Base-by-base conservation (phyloP, 2,888 invertebrate genomes). In the Notocelia uddmanniana region DNA sequence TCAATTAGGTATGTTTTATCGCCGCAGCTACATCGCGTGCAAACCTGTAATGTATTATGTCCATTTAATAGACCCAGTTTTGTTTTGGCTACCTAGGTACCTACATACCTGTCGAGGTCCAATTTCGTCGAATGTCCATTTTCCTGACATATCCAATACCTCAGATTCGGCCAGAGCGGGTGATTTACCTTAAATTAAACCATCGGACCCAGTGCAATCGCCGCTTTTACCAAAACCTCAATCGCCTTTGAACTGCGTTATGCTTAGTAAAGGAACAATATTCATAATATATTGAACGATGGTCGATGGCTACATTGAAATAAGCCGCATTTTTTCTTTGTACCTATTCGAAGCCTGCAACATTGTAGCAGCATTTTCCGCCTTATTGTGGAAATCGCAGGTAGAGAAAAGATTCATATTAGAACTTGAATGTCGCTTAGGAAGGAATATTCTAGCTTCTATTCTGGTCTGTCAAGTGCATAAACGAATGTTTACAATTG, bases 1-100 rank as follows among this genome's bases (percentile, higher is more conserved):
- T 66, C n/a, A 52, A 37, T 52, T 26, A 59, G 57, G 21, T 9
- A 59, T 63, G 21, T 9, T 48, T 58, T 31, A 31, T 31, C 66
- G 41, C n/a, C 18, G 19, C 62, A 63, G 11, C 34, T 48, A 63
- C 55, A 45, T 62, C 31, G 18, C 45, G 19, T 55, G 41, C 41
- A 58, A 58, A 58, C 26, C 26, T 15, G 8, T 21, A 6, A 54
- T 1, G 54, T 54, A 23, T 1, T 41, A 13, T n/a, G 6, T n/a
- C 45, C 3, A 41, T 45, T 45, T 45, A n/a, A 45, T n/a, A n/a
- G 8, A 6, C n/a, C 45, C 45, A 45, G 45, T 45, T 45, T 45
- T 45, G n/a, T 45, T n/a, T n/a, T n/a, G 45, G n/a, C 1, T 41
- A 41, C 15, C 15, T 13, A 37, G n/a, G n/a, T n/a, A n/a, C n/a